Evolutionary conservation across 2,797 vertebrate species (phyloP), one percentile per base, ranked within the genome.

Genomic region (Chelon labrosus): DNA sequence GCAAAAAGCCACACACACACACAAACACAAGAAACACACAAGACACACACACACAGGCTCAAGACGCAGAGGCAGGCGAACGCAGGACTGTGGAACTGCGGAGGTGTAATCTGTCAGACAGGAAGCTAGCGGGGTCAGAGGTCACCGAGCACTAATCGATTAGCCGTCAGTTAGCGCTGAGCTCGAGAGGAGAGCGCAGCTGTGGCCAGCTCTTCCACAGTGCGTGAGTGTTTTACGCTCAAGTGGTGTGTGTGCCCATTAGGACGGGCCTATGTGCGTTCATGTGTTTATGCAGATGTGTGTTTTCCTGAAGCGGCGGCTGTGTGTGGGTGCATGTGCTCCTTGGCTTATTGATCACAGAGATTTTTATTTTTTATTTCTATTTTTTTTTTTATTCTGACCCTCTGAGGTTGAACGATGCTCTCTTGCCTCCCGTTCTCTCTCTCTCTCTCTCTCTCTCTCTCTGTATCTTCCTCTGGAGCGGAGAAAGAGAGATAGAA

Each of bases 391-490:
- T 95, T 96, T 95, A 93, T 93, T 93, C 91, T 94, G 96, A 96
- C 96, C 95, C 94, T 71, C 92, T 79, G 92, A 96, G 97, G 96
- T 97, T 97, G 97, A 97, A 96, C 75, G 75, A 84, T 79, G 75
- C 80, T 84, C 70, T 94, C 93, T 94, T 91, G 51, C 72, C 62
- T 73, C 73, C 35, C 37, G 6, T 55, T 51, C 65, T 31, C 39
- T 61, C 27, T 65, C 16, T 44, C 55, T 46, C 56, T 51, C 47
- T 46, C 57, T 62, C 57, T 42, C 22, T 11, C 22, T 9, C 60
- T 52, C 61, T 67, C 50, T 55, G 55, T 61, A 61, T 78, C 68
- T 73, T 70, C 70, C 79, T 75, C 46, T 16, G 25, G 5, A 80
- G 87, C 55, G 0, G 52, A 53, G 79, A 82, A 59, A 66, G 74